A percentile compares a stretch with the other conserved stretches of the same genome.
Conservation (phyloP, 2,113 vertebrate species). For the Macrotus californicus region DNA sequence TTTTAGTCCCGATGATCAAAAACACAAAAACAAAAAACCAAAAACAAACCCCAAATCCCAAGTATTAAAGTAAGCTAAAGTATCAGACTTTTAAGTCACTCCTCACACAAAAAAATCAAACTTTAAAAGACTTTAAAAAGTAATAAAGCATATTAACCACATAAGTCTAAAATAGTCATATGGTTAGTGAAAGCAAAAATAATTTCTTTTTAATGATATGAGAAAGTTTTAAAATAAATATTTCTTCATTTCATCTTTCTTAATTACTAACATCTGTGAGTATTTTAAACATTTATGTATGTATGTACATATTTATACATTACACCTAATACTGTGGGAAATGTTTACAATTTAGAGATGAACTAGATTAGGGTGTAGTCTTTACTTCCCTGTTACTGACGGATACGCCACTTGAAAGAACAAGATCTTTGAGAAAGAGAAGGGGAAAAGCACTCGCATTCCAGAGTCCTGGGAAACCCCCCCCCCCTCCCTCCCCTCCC, state of each 20-base stretch:
- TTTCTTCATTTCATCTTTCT: background rate
- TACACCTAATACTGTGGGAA: background rate
- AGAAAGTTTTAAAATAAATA: background rate
- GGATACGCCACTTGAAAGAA: background rate
- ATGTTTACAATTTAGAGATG: constrained; percentile 4
- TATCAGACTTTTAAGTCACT: background rate
- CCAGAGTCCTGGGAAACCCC: background rate
- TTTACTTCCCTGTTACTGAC: background rate
- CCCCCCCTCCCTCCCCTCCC: background rate
- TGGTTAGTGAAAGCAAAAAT: background rate
- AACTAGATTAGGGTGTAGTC: background rate
- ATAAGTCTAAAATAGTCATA: background rate
- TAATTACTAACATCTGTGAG: background rate
- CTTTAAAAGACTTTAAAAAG: background rate
- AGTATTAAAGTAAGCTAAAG: background rate
- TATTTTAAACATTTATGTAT: background rate
- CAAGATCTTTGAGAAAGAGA: background rate
- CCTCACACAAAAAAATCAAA: constrained; percentile 1
- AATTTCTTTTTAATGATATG: background rate
- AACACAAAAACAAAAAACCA: background rate
- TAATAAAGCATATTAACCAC: background rate
- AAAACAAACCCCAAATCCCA: background rate
- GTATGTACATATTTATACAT: background rate
- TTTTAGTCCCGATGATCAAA: background rate
- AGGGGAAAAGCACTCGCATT: background rate